Evolutionary conservation across 2,113 vertebrate species (phyloP), one percentile per base, ranked within the genome.

Genomic region (Mobula birostris): DNA sequence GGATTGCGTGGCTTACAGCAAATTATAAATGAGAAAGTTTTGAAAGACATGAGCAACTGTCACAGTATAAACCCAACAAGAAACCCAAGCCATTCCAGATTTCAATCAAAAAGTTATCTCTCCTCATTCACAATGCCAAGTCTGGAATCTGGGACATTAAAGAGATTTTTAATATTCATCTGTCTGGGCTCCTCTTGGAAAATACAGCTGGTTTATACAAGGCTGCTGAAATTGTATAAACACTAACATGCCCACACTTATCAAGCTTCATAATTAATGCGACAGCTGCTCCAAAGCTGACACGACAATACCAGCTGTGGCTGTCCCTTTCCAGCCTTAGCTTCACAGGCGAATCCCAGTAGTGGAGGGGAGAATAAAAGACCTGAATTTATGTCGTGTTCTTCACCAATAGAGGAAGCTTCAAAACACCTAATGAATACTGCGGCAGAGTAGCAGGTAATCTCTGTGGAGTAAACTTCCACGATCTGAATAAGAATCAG

Each of bases 101-200:
- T 90, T 90, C 14, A 90, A 66, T 66, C 85, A 21, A 90, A 36
- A 90, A 19, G 24, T 85, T 90, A 90, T 90, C 85, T 90, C n/a
- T 66, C 32, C 61, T 17, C 85, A 66, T 17, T 63, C 1, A 14
- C 63, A n/a, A 32, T 19, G 85, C 29, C 1, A 12, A 68, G 85
- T 90, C 85, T 90, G 85, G 85, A 19, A 66, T 36, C 61, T 27
- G 9, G 2, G 2, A 27, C 48, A 29, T 85, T 29, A 58, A 58
- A 32, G 61, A 90, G 14, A 68, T 88, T 66, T 48, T 32, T 58
- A 88, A 63, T 7, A 27, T 32, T 32, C 85, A 66, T 9, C 61
- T 7, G 85, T 90, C 29, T 36, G 7, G 85, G 85, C 63, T 17
- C 61, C 61, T n/a, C 63, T 90, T 90, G 85, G 21, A 90, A 32